Evolutionary conservation across 2,888 invertebrate species (phyloP), one percentile per base, ranked within the genome.

Genomic region (Lithosia quadra): DNA sequence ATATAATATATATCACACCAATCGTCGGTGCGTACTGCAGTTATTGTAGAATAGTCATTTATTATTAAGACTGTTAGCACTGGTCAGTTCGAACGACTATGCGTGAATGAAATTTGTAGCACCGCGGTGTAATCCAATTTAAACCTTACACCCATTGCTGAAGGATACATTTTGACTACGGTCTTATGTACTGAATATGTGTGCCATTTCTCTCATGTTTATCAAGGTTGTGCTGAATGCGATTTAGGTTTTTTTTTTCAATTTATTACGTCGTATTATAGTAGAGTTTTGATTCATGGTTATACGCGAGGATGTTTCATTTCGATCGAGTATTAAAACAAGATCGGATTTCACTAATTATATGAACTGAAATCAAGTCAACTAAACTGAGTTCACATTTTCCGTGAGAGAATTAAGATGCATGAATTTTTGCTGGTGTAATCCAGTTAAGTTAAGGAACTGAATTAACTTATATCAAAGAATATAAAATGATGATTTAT

Each of bases 1-100:
- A 63, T 65, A 65, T 57, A 63, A 70, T 70, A 65, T 74, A 66
- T 70, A 66, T 39, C 72, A 65, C 63, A 71, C 65, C 73, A 49
- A 24, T 72, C 62, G 53, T 39, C 66, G 70, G 80, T 75, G 69
- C 69, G 73, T 78, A 75, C 75, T 75, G 80, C 80, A 78, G 73
- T 75, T 75, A 80, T 73, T 49, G 75, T 79, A 80, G 78, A 66
- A 69, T 75, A 77, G 73, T 68, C 22, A 65, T 68, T 72, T 76
- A 73, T 60, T 63, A 61, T 71, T 81, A 77, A 77, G 79, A 77
- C 65, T 79, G 72, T 72, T 75, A 34, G 72, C 66, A 70, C 65
- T 79, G 79, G 55, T 63, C n/a, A 59, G 60, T 64, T 22, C 56
- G 64, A 68, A 68, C 49, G 15, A 36, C 28, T 28, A 18, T 57